Base-by-base conservation (phyloP, 2,797 vertebrate species). In the Sarcoramphus papa region DNA sequence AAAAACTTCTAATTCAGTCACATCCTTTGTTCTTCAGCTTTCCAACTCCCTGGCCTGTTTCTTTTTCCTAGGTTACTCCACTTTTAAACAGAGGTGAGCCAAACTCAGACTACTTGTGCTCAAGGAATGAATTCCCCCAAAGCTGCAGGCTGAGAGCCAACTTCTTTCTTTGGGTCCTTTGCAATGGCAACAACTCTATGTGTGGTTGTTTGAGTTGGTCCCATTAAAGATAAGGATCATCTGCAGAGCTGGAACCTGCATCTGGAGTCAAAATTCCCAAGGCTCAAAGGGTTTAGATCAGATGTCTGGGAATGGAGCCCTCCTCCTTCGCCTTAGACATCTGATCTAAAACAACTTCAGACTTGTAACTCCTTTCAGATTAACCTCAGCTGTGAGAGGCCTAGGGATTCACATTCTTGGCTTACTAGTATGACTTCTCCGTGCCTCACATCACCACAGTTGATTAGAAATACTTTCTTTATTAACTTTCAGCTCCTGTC, bases 401-500 rank as follows among this genome's bases (percentile, higher is more conserved):
- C 64, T 81, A 91, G 94, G 86, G 96, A 97, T 95, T 89, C 94
- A 93, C 89, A 86, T 97, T 97, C 96, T 97, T 97, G 95, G 95
- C 87, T 88, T 84, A 63, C 95, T 76, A 69, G 82, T 76, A 76
- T 83, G 97, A 94, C 88, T 97, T 95, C 85, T 92, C 88, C 4
- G 4, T 94, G 95, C 94, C 86, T 95, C 94, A 60, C 94, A 67
- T 96, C 88, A 91, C 94, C 95, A 91, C 95, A 94, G 85, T 85
- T 94, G 94, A 95, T 97, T 92, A 91, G 96, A 96, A 97, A 97
- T 97, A 93, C 81, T 88, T 96, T 91, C 81, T 60, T 94, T 96
- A 97, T 97, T 98, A 97, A 95, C 97, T 97, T 97, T 88, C 95
- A 95, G 94, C 95, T 97, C 92, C 80, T 75, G 90, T 85, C 83